Evolutionary conservation across 2,888 invertebrate species (phyloP), one percentile per base, ranked within the genome.

Genomic region (Heliconius charithonia): DNA sequence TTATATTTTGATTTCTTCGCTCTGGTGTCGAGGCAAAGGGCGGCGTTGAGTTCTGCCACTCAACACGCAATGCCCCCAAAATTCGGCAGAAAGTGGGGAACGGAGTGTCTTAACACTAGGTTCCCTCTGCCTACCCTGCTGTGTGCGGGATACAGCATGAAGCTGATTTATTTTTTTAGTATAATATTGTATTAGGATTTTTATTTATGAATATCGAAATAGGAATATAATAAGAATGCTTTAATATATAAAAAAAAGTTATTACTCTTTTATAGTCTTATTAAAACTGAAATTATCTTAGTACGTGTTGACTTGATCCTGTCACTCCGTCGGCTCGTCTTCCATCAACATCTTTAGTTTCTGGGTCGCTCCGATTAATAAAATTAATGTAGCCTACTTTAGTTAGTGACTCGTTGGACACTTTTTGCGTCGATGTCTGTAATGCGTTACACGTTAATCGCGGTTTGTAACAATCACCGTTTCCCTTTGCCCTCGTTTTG

Each of bases 381-480:
- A 87, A 86, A 87, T 88, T 87, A 87, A 93, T 91, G 93, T 93
- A 93, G 89, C 93, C 93, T 91, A 93, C 92, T 93, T 94, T 93
- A 91, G 89, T 92, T 90, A 91, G 91, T 93, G 91, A 91, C 91
- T 92, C 89, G 91, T 90, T 90, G 91, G 90, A 89, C 89, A 89
- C 88, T 92, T 92, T 92, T 92, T 83, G 82, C 74, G 91, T 90
- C 90, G 91, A 87, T 89, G 90, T 91, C 89, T 88, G 87, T 87
- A 86, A 88, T 76, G 79, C 79, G 77, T 81, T 75, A 79, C 79
- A 80, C 72, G 87, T 90, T 86, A 85, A 86, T 86, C 88, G 87
- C 87, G 87, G 85, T 86, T 85, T 84, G 83, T 85, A 86, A 87
- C 86, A 86, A 75, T 83, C 80, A 80, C 85, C 77, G 83, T 84